Evolutionary conservation across 2,113 vertebrate genomes (phyloP).

Genomic region (Anoplopoma fimbria): DNA sequence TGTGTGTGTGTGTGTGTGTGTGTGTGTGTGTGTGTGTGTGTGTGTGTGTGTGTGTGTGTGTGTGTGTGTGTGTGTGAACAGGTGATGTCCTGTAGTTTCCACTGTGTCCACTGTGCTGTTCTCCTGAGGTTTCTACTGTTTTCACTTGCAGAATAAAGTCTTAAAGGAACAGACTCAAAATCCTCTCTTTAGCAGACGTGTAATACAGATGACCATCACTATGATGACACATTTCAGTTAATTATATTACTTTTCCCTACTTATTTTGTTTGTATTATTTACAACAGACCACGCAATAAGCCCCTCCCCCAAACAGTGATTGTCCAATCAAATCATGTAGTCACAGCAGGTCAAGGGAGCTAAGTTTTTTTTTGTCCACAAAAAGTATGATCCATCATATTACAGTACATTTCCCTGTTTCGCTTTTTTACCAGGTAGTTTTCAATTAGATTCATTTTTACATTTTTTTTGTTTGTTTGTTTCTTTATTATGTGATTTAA

Average conservation of each 20-base stretch:
- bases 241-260: neutral
- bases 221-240: neutral
- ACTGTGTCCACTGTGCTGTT: slow-evolving; percentile 32
- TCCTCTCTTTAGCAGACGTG: neutral
- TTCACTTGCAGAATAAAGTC: slow-evolving; percentile 59
- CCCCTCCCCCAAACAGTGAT: neutral
- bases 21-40: neutral
- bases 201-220: neutral
- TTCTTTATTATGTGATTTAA: too few relatives aligned
- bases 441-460: too few relatives aligned
- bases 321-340: neutral
- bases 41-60: slow-evolving; percentile 12
- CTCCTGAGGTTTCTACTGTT: slow-evolving; percentile 33
- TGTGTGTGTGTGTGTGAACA: neutral
- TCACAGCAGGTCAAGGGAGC: too few relatives aligned
- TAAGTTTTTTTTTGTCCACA: too few relatives aligned
- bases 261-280: neutral
- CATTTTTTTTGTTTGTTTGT: too few relatives aligned
- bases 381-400: neutral
- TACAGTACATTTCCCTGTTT: too few relatives aligned
- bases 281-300: neutral
- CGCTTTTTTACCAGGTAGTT: too few relatives aligned
- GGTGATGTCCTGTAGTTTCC: slow-evolving; percentile 23
- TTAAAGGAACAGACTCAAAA: slow-evolving; percentile 32
- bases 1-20: slow-evolving; percentile 12